Base-by-base conservation (phyloP, 1,140 invertebrate genomes). In the Apis dorsata region DNA sequence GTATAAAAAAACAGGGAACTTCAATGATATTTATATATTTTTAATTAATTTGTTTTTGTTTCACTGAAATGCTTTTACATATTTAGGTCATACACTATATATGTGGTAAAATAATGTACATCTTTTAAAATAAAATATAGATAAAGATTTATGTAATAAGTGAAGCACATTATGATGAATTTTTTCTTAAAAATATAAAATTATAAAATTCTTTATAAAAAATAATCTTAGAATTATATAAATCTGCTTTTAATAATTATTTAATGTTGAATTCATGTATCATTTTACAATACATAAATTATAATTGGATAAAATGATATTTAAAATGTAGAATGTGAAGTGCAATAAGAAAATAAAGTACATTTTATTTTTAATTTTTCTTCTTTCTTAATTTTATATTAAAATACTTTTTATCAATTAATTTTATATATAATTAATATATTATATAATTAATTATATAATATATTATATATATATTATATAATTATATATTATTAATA, bases 321-420 rank as follows among this genome's bases (percentile, higher is more conserved):
- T 70, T 85, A 28, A 55, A 60, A 81, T 75, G 66, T 82, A 85
- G 44, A 75, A 49, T 24, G 82, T 79, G 28, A 63, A 15, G 51
- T 86, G 78, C 59, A 79, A 79, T 69, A 79, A 76, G 53, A 34
- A 74, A 85, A 87, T 87, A 83, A 87, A 85, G 24, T 76, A 70
- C 73, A 75, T 72, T 85, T 83, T 87, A 87, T 87, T 87, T 24
- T 24, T 24, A 24, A 24, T 24, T 24, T 24, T 85, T 87, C 57
- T 83, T 79, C 49, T 60, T 78, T 84, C 49, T 24, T 24, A 24
- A 80, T 24, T 75, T 79, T 53, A 71, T 24, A 59, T 72, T n/a
- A 72, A 44, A 66, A 44, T 15, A 28, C 10, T 51, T 72, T 62
- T 65, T n/a, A n/a, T n/a, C n/a, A n/a, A n/a, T n/a, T n/a, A n/a